A percentile compares a stretch with the other conserved stretches of the same genome.
These are phyloP conservation scores for Spinibarbus caldwelli DNA, from an alignment of 2,797 vertebrate genomes.

Conservation along the genomic window DNA sequence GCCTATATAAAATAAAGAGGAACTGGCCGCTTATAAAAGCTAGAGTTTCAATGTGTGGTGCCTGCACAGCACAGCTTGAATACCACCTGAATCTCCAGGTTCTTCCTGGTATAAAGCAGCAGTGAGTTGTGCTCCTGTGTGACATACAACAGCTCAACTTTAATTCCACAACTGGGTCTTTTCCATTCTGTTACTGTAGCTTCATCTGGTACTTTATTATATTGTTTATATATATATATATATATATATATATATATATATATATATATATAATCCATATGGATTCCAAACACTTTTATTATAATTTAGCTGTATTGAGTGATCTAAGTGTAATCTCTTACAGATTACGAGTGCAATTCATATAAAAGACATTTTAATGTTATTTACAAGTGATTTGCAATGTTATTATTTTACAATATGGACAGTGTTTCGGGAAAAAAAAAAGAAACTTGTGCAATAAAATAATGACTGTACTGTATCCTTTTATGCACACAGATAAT, in stretches of 20 bases:
- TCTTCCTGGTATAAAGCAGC: neutral
- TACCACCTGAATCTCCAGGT: neutral
- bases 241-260: no score
- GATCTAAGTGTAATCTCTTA: slow-evolving; percentile 14
- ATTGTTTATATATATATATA: no score
- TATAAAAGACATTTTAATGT: slow-evolving; percentile 18
- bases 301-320: neutral
- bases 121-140: slow-evolving; percentile 11
- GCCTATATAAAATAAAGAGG: neutral
- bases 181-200: neutral
- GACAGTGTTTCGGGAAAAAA: slow-evolving; percentile 9
- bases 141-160: neutral
- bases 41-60: neutral
- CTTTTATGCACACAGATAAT: slow-evolving; percentile 7
- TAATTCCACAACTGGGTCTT: slow-evolving; percentile 5
- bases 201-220: neutral
- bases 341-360: slow-evolving; percentile 33
- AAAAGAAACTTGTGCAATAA: neutral
- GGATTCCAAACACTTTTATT: slow-evolving; percentile 8
- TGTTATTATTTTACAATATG: slow-evolving; percentile 42
- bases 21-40: neutral
- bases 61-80: slow-evolving; percentile 6
- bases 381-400: slow-evolving; percentile 47
- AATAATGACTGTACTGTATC: slow-evolving; percentile 4
- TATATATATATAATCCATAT: neutral